Evolutionary conservation across 2,888 invertebrate genomes (phyloP), one percentile per base, ranked within the genome.

Genomic region (Maniola hyperantus): DNA sequence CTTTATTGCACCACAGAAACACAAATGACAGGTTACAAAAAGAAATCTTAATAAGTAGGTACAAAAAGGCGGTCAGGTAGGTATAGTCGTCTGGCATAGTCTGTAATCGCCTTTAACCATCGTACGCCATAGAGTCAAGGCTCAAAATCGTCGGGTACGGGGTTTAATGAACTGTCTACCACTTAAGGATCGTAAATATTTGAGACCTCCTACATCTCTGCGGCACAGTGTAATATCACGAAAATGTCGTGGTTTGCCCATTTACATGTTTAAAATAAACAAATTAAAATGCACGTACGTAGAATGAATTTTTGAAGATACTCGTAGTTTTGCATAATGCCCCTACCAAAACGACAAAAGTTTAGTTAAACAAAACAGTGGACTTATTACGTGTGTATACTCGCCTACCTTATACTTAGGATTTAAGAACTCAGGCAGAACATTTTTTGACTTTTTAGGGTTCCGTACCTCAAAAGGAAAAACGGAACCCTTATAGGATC

Each of bases 91-190:
- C 39, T 39, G 8, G 20, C n/a, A 33, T 6, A 61, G 20, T 61
- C n/a, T 61, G 36, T 20, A 51, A 20, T 13, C 15, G 33, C 53
- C 53, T 62, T 62, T 44, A 62, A 26, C 51, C 10, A 33, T 6
- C 39, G 15, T 34, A 33, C 34, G 51, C 11, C 48, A 36, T 65
- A 61, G 68, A 53, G 51, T 44, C 61, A 65, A 68, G 65, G 60
- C 57, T 68, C 61, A 65, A 64, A 65, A 65, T 68, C 57, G 60
- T 65, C 57, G 36, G 64, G 55, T 51, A 59, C 53, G 18, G 67
- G 65, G 68, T 73, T 70, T 67, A 73, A 72, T 65, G 74, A 74
- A 73, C 72, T 64, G 68, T 68, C 67, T 74, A 66, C 69, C 70
- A 69, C 68, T 68, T 70, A 66, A 68, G 69, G 68, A 70, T 70